These are phyloP conservation scores for Melanaphis sacchari DNA, from an alignment of 1,140 invertebrate species.

Conservation along the genomic window DNA sequence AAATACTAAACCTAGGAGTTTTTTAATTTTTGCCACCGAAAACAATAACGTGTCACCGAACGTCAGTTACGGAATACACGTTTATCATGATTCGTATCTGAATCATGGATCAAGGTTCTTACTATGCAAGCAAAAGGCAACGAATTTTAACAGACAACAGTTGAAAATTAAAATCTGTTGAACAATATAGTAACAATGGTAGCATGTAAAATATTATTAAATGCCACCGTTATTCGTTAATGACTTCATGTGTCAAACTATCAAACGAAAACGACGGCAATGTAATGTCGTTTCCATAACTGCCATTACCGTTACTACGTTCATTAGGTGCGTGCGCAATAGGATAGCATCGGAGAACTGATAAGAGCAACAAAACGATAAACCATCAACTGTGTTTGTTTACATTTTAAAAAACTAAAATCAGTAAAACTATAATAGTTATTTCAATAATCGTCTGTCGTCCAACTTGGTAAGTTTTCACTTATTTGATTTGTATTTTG, in stretches of 20 bases:
- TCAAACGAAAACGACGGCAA: no score
- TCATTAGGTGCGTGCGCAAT: not conserved
- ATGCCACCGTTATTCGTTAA: no score
- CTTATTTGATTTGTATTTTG: constrained; percentile 21
- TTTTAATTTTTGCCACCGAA: not conserved
- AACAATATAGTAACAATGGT: not conserved
- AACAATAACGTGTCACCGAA: not conserved
- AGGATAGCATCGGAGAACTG: not conserved
- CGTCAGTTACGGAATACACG: not conserved
- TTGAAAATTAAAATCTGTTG: not conserved
- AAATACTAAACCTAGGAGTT: not conserved
- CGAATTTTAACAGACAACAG: not conserved
- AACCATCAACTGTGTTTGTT: not conserved
- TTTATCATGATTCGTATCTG: not conserved
- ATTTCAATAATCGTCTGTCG: not conserved
- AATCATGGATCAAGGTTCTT: not conserved
- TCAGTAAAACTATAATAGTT: not conserved
- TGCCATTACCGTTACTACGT: not conserved
- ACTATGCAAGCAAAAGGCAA: not conserved
- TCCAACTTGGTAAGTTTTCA: constrained; percentile 41
- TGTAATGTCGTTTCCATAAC: not conserved
- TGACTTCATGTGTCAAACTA: not conserved
- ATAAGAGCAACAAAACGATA: not conserved
- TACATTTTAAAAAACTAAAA: constrained; percentile 2
- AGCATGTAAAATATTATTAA: no score